Conservation (phyloP, 2,888 invertebrate genomes). For the Terebella lapidaria region DNA sequence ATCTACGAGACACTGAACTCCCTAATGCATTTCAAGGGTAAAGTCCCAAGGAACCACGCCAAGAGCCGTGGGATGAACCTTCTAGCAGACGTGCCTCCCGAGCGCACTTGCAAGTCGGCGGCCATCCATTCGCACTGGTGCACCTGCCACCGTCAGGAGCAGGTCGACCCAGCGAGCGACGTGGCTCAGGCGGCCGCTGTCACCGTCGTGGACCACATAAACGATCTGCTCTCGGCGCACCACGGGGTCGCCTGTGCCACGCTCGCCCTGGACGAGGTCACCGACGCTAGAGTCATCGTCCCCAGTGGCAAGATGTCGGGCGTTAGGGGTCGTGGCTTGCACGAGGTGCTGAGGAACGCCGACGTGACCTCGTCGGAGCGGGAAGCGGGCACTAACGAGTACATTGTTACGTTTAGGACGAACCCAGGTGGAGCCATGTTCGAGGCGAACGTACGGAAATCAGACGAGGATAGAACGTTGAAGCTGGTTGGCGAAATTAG, state of each 20-base stretch:
- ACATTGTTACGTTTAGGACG: slow-evolving; percentile 64
- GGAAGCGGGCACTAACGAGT: slow-evolving; percentile 18
- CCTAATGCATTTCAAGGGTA: slow-evolving; percentile 2
- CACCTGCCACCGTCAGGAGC: slow-evolving; percentile 70
- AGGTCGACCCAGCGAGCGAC: slow-evolving; percentile 58
- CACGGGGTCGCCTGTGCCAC: slow-evolving; percentile 32
- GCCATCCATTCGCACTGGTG: slow-evolving; percentile 82
- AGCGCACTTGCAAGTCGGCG: slow-evolving; percentile 72
- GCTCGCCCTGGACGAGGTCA: slow-evolving; percentile 62
- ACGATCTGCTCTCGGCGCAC: slow-evolving; percentile 58
- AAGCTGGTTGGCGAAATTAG: slow-evolving; percentile 63
- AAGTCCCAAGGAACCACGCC: slow-evolving; percentile 4
- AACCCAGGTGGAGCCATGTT: slow-evolving; percentile 69
- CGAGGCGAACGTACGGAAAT: slow-evolving; percentile 68
- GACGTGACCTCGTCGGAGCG: background rate
- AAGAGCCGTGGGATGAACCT: slow-evolving; percentile 59
- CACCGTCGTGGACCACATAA: slow-evolving; percentile 65
- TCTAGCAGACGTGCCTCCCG: slow-evolving; percentile 67
- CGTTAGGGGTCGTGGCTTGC: slow-evolving; percentile 35
- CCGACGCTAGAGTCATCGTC: slow-evolving; percentile 62
- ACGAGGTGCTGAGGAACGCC: slow-evolving; percentile 10
- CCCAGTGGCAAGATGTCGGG: slow-evolving; percentile 29
- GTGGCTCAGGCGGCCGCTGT: slow-evolving; percentile 60
- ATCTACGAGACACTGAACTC: slow-evolving; percentile 74
- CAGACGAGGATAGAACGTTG: slow-evolving; percentile 31